Evolutionary conservation across 2,113 vertebrate genomes (phyloP).

Genomic region (Telmatochromis sp.): DNA sequence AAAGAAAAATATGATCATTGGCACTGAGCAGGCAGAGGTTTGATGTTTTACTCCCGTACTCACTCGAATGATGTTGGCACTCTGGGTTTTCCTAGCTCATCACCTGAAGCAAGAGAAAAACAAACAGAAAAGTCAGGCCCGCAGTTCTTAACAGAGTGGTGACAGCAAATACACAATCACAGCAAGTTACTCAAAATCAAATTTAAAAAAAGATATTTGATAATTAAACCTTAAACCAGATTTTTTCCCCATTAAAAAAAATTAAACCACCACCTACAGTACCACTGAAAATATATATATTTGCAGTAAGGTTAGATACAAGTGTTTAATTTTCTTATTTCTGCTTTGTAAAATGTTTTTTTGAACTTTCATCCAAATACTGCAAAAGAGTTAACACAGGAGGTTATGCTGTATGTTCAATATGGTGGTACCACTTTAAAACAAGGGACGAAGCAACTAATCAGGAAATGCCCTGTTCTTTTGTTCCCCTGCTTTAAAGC

Average conservation of each 20-base stretch:
- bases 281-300: not conserved
- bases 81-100: conserved; percentile 84
- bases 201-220: not conserved
- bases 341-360: not conserved
- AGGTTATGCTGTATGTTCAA: not conserved
- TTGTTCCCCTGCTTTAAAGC: conserved; percentile 20
- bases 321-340: not conserved
- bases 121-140: not conserved
- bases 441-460: not conserved
- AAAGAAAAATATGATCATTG: not conserved
- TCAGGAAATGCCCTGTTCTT: not conserved
- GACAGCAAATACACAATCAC: not conserved
- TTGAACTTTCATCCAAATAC: not conserved
- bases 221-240: conserved; percentile 5
- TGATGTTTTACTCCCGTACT: conserved; percentile 38
- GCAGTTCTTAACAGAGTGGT: not conserved
- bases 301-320: conserved; percentile 13
- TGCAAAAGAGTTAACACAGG: not conserved
- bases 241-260: not conserved
- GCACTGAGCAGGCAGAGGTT: not conserved
- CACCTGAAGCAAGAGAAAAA: conserved; percentile 72
- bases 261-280: not conserved
- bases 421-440: conserved; percentile 24
- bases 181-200: not conserved
- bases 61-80: conserved; percentile 78